A percentile compares a stretch with the other conserved stretches of the same genome.
These are phyloP conservation scores for Drosophila repletoides DNA, from an alignment of 1,140 invertebrate species.

Conservation along the genomic window DNA sequence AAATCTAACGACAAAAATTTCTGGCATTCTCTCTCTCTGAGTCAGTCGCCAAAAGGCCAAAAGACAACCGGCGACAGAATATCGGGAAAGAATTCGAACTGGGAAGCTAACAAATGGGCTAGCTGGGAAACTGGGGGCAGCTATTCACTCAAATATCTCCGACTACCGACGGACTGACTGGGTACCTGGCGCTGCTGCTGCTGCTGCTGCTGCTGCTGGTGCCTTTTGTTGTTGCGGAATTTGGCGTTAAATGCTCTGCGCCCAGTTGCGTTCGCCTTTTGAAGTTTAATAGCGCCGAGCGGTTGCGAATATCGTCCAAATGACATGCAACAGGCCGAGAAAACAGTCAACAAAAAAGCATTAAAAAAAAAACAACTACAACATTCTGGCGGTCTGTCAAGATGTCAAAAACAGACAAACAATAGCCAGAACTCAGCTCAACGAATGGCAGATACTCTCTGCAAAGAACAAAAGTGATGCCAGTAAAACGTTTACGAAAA, in stretches of 20 bases:
- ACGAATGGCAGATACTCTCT: no score
- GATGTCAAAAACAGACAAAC: not conserved
- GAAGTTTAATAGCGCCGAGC: conserved; percentile 70
- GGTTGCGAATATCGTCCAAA: conserved; percentile 27
- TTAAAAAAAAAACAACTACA: conserved; percentile 19
- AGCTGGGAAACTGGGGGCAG: not conserved
- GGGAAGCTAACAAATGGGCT: not conserved
- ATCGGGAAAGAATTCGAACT: not conserved
- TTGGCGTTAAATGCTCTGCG: conserved; percentile 76
- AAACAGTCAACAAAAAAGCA: not conserved
- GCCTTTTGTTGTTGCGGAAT: conserved; percentile 66
- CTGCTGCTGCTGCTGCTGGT: conserved; percentile 42
- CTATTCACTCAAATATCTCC: no score
- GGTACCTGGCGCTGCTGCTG: no score
- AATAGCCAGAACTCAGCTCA: conserved; percentile 1
- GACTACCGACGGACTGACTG: no score
- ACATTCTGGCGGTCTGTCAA: conserved; percentile 12
- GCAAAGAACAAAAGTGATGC: not conserved
- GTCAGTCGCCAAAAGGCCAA: conserved; percentile 12
- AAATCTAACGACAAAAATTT: conserved; percentile 74
- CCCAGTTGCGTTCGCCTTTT: conserved; percentile 68
- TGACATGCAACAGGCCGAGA: conserved; percentile 57
- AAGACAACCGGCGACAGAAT: not conserved
- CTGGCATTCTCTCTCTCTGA: conserved; percentile 39
- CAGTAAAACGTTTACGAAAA: conserved; percentile 20